phyloP scores from a whole-genome alignment of 1,140 invertebrate species.

The Bathynomus jamesi region DNA sequence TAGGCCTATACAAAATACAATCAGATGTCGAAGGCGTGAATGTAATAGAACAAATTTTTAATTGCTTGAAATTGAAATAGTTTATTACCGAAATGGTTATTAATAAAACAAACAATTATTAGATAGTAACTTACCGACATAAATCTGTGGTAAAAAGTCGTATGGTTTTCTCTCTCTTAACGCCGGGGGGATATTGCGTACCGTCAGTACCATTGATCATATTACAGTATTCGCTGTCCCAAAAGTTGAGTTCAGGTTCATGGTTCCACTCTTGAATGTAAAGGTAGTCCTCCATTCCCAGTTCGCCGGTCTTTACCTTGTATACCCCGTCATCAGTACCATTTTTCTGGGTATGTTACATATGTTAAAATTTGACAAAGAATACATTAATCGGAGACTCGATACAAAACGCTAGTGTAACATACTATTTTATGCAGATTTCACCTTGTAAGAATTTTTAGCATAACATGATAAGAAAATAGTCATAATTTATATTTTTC shows the following conservation, averaged over 20 bases:
- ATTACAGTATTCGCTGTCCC: conserved; percentile 25
- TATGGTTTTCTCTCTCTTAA: background rate
- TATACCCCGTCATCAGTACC: conserved; percentile 7
- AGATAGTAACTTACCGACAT: background rate
- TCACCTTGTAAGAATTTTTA: too few species aligned
- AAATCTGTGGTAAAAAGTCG: background rate
- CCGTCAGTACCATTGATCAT: conserved; percentile 59
- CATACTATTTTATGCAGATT: too few species aligned
- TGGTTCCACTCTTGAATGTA: conserved; percentile 2
- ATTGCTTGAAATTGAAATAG: too few species aligned
- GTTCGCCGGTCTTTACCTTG: conserved; percentile 2
- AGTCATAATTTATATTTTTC: too few species aligned
- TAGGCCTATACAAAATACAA: too few species aligned
- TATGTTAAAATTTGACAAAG: too few species aligned
- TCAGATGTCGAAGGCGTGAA: too few species aligned
- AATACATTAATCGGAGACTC: too few species aligned
- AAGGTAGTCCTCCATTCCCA: conserved; percentile 11
- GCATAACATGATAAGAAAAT: too few species aligned
- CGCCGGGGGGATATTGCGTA: conserved; percentile 56
- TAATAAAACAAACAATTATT: background rate
- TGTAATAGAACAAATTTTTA: too few species aligned
- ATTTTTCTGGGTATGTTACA: conserved; percentile 11
- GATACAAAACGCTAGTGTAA: too few species aligned
- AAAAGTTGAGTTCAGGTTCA: background rate
- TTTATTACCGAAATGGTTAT: too few species aligned